These are phyloP conservation scores for Cataglyphis altisquamis DNA, from an alignment of 2,888 invertebrate species.

Conservation along the genomic window DNA sequence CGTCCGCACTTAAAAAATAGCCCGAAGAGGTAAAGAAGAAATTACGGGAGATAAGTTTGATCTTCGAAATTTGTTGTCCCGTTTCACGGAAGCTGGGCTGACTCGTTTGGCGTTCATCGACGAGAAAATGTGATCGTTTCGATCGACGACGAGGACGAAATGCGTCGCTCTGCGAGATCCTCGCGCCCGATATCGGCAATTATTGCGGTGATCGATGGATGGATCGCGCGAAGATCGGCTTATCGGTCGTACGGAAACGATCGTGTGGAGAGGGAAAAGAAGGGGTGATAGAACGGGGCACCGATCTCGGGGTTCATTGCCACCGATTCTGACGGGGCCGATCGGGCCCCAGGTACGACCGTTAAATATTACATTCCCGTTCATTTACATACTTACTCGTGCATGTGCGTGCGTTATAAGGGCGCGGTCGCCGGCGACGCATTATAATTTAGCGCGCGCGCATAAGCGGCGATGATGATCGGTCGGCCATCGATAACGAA, in stretches of 20 bases:
- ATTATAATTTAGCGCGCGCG: conserved; percentile 46
- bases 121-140: conserved; percentile 10
- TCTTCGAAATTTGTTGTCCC: conserved; percentile 2
- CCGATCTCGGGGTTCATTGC: conserved; percentile 60
- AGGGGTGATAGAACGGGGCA: neutral
- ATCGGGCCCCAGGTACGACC: conserved; percentile 36
- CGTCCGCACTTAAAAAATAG: neutral
- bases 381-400: conserved; percentile 57
- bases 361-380: conserved; percentile 52
- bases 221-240: conserved; percentile 18
- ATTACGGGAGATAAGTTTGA: neutral
- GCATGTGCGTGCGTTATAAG: conserved; percentile 15
- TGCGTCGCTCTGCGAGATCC: conserved; percentile 4
- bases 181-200: conserved; percentile 12
- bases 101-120: neutral
- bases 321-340: conserved; percentile 44
- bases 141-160: neutral
- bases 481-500: neutral
- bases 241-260: conserved; percentile 6
- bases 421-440: conserved; percentile 12
- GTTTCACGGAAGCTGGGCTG: conserved; percentile 3
- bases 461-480: conserved; percentile 35
- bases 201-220: conserved; percentile 42
- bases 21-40: neutral
- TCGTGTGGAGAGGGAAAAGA: neutral